A percentile compares a stretch with the other conserved stretches of the same genome.
These are phyloP conservation scores for Neoascia interrupta DNA, from an alignment of 2,888 invertebrate species.

Conservation along the genomic window DNA sequence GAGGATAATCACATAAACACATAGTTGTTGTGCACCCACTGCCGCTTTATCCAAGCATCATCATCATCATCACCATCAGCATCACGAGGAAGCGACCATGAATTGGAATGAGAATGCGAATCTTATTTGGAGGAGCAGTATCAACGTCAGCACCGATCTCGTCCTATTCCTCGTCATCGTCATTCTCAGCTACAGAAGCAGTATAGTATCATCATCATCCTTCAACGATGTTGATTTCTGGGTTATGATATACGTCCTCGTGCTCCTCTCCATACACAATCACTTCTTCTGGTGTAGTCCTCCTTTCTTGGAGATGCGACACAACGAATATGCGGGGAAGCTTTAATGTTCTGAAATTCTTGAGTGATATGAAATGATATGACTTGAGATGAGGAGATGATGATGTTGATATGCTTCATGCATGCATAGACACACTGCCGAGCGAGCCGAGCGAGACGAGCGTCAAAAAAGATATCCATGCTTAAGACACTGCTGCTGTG, in stretches of 20 bases:
- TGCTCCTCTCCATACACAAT: conserved; percentile 11
- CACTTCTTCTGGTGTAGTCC: conserved; percentile 25
- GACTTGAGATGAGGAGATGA: conserved; percentile 68
- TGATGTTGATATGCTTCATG: conserved; percentile 70
- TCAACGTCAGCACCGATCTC: conserved; percentile 54
- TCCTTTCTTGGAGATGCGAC: conserved; percentile 38
- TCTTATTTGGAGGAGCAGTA: conserved; percentile 44
- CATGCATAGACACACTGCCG: conserved; percentile 63
- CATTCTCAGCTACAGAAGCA: conserved; percentile 68
- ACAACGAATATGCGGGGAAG: conserved; percentile 67
- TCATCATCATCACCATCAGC: conserved; percentile 54
- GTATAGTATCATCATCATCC: conserved; percentile 68
- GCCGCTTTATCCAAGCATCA: conserved; percentile 59
- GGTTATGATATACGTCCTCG: conserved; percentile 66
- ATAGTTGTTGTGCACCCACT: conserved; percentile 43
- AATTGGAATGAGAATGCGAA: conserved; percentile 10
- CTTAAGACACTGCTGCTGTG: conserved; percentile 41
- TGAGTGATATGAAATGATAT: conserved; percentile 70
- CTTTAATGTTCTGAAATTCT: conserved; percentile 69
- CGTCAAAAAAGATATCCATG: conserved; percentile 20
- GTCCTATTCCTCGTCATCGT: conserved; percentile 30
- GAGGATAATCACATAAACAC: conserved; percentile 38
- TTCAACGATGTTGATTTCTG: conserved; percentile 69
- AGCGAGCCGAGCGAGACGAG: conserved; percentile 13
- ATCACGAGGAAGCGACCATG: conserved; percentile 4